A percentile compares a stretch with the other conserved stretches of the same genome.
phyloP scores from a whole-genome alignment of 1,140 invertebrate species.

The Temnothorax longispinosus region DNA sequence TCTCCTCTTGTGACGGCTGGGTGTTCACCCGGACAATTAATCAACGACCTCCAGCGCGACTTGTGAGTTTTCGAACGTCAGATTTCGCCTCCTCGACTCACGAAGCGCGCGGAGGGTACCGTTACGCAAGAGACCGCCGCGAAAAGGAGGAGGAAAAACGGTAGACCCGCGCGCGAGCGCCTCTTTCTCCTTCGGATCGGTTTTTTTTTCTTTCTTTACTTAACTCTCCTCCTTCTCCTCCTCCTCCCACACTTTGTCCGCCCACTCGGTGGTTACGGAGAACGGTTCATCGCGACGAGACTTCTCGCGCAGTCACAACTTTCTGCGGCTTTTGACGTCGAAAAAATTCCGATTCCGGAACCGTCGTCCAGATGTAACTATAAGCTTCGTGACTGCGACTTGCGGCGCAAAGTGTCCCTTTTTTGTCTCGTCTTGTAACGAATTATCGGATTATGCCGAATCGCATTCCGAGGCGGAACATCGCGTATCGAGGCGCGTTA shows the following conservation, averaged over 20 bases:
- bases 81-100: slow-evolving; percentile 55
- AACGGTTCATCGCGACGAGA: slow-evolving; percentile 26
- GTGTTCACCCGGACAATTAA: slow-evolving; percentile 34
- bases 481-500: background rate
- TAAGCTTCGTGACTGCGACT: background rate
- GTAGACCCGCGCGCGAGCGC: background rate
- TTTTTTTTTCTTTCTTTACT: background rate
- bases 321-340: background rate
- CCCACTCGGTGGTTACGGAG: slow-evolving; percentile 12
- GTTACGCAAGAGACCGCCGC: slow-evolving; percentile 53
- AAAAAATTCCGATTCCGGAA: slow-evolving; percentile 26
- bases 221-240: background rate
- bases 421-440: background rate
- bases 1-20: background rate
- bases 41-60: slow-evolving; percentile 7
- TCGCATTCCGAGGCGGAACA: background rate
- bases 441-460: slow-evolving; percentile 9
- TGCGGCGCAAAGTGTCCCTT: background rate
- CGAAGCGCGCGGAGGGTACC: slow-evolving; percentile 35
- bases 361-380: background rate
- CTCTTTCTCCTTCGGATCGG: background rate
- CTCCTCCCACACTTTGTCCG: slow-evolving; percentile 20
- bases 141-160: slow-evolving; percentile 52
- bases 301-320: background rate
- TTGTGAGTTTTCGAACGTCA: slow-evolving; percentile 60